Evolutionary conservation across 2,888 invertebrate genomes (phyloP).

Genomic region (Andrena bicolor): DNA sequence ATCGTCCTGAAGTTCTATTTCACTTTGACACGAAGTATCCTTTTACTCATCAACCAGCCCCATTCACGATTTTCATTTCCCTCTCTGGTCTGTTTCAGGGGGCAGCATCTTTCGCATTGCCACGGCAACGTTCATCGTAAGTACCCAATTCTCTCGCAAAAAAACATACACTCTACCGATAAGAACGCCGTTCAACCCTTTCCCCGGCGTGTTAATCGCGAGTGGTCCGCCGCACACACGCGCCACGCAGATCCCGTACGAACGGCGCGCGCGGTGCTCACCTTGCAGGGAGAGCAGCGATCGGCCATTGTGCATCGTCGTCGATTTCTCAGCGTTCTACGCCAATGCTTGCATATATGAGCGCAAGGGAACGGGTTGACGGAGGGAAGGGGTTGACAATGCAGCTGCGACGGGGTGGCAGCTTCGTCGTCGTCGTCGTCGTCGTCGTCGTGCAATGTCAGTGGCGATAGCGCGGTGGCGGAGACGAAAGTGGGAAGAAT

Average conservation of each 20-base stretch:
- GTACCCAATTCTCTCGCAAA: slow-evolving; percentile 60
- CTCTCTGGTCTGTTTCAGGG: slow-evolving; percentile 75
- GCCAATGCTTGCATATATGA: slow-evolving; percentile 76
- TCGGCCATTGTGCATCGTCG: slow-evolving; percentile 40
- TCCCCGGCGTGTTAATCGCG: background rate
- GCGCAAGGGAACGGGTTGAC: slow-evolving; percentile 56
- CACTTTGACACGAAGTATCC: too few species aligned
- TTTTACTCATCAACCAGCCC: too few species aligned
- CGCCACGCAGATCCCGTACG: background rate
- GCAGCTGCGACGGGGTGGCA: slow-evolving; percentile 70
- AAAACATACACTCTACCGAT: background rate
- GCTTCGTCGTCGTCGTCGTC: slow-evolving; percentile 62
- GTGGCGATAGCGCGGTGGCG: slow-evolving; percentile 50
- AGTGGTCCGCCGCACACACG: background rate
- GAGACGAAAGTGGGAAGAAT: slow-evolving; percentile 53
- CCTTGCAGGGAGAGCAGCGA: slow-evolving; percentile 32
- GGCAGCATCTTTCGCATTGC: slow-evolving; percentile 81
- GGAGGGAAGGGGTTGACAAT: slow-evolving; percentile 72
- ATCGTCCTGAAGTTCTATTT: background rate
- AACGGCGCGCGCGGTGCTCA: background rate
- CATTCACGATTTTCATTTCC: background rate
- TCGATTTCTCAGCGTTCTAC: slow-evolving; percentile 68
- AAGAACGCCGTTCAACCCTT: background rate
- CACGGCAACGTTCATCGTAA: slow-evolving; percentile 82
- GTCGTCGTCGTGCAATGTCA: slow-evolving; percentile 66